A percentile compares a stretch with the other conserved stretches of the same genome.
Evolutionary conservation across 2,888 invertebrate species (phyloP).

Genomic region (Tenodera sinensis): DNA sequence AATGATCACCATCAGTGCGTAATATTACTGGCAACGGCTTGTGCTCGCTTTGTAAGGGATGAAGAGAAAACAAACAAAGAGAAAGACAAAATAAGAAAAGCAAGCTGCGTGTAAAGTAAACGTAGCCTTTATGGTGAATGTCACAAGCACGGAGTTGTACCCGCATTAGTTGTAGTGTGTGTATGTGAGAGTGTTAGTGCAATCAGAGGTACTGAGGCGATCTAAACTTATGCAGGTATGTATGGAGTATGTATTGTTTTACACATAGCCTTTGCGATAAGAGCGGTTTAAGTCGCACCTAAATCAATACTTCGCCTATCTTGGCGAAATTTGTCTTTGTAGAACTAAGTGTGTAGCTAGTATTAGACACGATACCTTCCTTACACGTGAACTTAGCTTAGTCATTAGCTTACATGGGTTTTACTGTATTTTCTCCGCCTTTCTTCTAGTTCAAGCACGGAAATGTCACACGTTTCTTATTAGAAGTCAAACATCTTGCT

Average conservation of each 20-base stretch:
- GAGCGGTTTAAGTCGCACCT: neutral
- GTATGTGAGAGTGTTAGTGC: neutral
- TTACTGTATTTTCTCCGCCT: no score
- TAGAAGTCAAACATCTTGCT: no score
- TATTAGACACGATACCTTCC: no score
- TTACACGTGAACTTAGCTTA: no score
- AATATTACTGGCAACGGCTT: neutral
- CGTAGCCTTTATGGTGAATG: conserved; percentile 4
- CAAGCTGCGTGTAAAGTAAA: neutral
- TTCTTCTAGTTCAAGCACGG: no score
- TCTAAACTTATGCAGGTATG: neutral
- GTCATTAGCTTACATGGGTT: no score
- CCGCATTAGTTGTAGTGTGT: neutral
- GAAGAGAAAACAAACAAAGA: neutral
- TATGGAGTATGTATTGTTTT: neutral
- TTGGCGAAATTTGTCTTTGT: no score
- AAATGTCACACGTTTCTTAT: no score
- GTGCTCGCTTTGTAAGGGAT: neutral
- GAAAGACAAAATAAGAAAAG: neutral
- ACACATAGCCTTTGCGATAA: neutral
- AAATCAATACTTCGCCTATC: no score
- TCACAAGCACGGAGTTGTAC: neutral
- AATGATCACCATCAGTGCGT: neutral
- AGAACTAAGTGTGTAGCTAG: no score
- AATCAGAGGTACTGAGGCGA: neutral